Evolutionary conservation across 1,140 invertebrate species (phyloP), one percentile per base, ranked within the genome.

Genomic region (Trachymyrmex septentrionalis): DNA sequence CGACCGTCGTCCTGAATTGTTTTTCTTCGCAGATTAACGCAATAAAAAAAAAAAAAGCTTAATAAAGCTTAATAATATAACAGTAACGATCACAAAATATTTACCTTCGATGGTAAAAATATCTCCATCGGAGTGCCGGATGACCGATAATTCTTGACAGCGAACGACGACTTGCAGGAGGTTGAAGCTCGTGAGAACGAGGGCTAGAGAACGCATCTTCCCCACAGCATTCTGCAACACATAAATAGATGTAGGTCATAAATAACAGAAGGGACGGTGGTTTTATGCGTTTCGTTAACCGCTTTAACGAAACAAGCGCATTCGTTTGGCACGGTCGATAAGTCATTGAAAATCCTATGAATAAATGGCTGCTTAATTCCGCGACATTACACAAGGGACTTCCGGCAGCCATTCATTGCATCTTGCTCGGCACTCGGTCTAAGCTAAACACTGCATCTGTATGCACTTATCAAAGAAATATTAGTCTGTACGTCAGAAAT

Each of bases 51-150:
- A 64, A 64, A 34, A 19, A 19, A 44, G 38, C 38, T 44, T 44
- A 44, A 34, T 1, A 3, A 44, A 2, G 1, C 3, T 27, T 27
- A 27, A 27, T 57, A 21, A 27, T 21, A 16, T 75, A 27, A 63
- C 24, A 21, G 3, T 19, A n/a, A 57, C n/a, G n/a, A 57, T 57
- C n/a, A 21, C 38, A 59, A 16, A 30, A 75, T 85, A 91, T 92
- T 95, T 92, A 96, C 96, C 96, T 93, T 94, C 95, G 59, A 95
- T 94, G 57, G 93, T 95, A 91, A 96, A 96, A 90, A 96, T 94
- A 92, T 96, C 96, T 85, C 96, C 96, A 91, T 96, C 95, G 91
- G 95, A 94, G 91, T 96, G 95, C 88, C 96, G 92, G 55, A 95
- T 96, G 86, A 96, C 91, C 34, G 93, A 92, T 90, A 94, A 86